Conservation (phyloP, 2,888 invertebrate genomes). For the Cordilura impudica region DNA sequence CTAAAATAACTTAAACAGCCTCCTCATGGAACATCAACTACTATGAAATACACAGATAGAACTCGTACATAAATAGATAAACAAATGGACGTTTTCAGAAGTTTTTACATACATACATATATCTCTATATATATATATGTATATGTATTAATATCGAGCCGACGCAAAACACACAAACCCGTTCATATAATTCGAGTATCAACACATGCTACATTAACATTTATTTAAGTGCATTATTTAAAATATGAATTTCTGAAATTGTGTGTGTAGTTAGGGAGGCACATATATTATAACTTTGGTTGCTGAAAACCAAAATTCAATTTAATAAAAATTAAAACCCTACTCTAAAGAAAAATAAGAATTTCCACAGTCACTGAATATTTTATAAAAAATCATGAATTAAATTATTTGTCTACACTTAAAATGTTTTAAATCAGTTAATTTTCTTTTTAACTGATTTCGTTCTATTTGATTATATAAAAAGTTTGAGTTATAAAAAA, state of each 20-base stretch:
- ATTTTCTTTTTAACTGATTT: too few relatives aligned
- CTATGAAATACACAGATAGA: neutral
- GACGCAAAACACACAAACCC: neutral
- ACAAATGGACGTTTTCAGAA: neutral
- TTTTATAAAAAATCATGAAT: too few relatives aligned
- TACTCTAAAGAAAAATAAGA: too few relatives aligned
- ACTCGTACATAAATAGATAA: neutral
- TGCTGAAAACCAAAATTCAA: too few relatives aligned
- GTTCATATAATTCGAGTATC: neutral
- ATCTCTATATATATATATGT: too few relatives aligned
- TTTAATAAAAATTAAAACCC: too few relatives aligned
- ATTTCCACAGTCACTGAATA: too few relatives aligned
- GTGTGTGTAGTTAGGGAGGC: neutral
- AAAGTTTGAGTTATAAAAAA: too few relatives aligned
- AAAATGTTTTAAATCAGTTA: too few relatives aligned
- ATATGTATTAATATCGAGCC: neutral
- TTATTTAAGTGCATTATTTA: conserved; percentile 56
- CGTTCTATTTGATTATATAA: too few relatives aligned
- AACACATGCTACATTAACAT: conserved; percentile 56
- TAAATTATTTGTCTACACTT: too few relatives aligned
- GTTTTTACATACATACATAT: neutral
- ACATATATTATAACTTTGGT: too few relatives aligned
- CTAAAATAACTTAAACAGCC: conserved; percentile 46
- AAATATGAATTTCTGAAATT: conserved; percentile 29
- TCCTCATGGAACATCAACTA: conserved; percentile 32